A percentile compares a stretch with the other conserved stretches of the same genome.
These are phyloP conservation scores for Carassius auratus DNA, from an alignment of 2,113 vertebrate species.

Conservation along the genomic window DNA sequence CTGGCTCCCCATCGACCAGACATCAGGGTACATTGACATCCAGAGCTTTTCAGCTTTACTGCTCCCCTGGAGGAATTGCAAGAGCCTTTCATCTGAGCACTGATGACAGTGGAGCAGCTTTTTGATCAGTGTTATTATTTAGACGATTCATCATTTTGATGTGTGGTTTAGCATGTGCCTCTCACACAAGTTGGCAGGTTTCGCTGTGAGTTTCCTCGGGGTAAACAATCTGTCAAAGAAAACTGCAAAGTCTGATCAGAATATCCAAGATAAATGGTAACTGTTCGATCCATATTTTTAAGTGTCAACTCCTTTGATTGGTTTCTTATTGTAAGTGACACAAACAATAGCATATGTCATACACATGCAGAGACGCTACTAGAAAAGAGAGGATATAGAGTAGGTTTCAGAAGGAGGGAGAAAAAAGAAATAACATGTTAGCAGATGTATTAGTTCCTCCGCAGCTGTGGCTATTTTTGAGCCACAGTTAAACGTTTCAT, in stretches of 20 bases:
- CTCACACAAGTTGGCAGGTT: conserved; percentile 13
- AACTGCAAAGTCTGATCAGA: background rate
- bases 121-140: conserved; percentile 36
- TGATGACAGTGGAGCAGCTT: conserved; percentile 29
- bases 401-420: background rate
- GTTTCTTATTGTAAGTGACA: conserved; percentile 6
- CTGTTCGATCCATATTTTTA: conserved; percentile 4
- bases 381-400: background rate
- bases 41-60: conserved; percentile 27
- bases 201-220: background rate
- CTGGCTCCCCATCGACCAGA: conserved; percentile 46
- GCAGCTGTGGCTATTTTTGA: conserved; percentile 43
- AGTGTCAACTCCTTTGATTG: background rate
- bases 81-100: conserved; percentile 21
- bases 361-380: background rate
- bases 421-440: conserved; percentile 20
- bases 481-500: conserved; percentile 45
- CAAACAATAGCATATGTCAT: background rate
- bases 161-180: conserved; percentile 25
- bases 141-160: conserved; percentile 42
- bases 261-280: background rate
- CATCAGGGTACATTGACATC: conserved; percentile 45
- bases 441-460: conserved; percentile 39
- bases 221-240: background rate
- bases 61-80: conserved; percentile 20